Base-by-base conservation (phyloP, 2,113 vertebrate genomes). In the Paratilapia polleni region DNA sequence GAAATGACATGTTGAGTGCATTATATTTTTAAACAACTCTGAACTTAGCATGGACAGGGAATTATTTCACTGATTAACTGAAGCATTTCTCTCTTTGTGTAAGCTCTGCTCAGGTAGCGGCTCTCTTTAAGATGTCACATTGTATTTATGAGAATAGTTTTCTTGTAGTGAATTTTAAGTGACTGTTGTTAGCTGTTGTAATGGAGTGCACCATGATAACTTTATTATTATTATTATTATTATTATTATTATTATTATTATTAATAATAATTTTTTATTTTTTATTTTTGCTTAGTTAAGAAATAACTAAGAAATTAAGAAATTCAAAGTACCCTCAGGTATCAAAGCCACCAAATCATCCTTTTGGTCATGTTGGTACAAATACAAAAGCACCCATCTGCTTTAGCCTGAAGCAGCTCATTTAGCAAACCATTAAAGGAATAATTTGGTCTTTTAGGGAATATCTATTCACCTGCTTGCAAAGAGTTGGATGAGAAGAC, bases 41-140 rank as follows among this genome's bases (percentile, higher is more conserved):
- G 70, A 87, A 84, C 31, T 85, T 78, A 82, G 91, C 94, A 93
- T 94, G 94, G 73, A 76, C 87, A 49, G 87, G 90, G 86, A 87
- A 74, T 76, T 10, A 28, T 76, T 89, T 90, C 54, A 78, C 83
- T 85, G 57, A 43, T 90, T 88, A 85, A 85, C 81, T 82, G 80
- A 91, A 89, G 81, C 88, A 82, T 92, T 88, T 93, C 75, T 92
- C 78, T 90, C 63, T 90, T 83, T 85, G 91, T 92, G 90, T 90
- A 89, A 91, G 92, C 92, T 94, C 90, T 93, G 94, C 94, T 95
- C 94, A 94, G 95, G 95, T 93, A 95, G 94, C 90, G 54, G 91
- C 93, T 90, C 92, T 91, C 89, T 94, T 88, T 88, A 94, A 92
- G 91, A 94, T 94, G 92, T 94, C 93, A 88, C 77, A 26, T 80